A percentile compares a stretch with the other conserved stretches of the same genome.
phyloP scores from a whole-genome alignment of 2,888 invertebrate species.

The Dynastes maya region DNA sequence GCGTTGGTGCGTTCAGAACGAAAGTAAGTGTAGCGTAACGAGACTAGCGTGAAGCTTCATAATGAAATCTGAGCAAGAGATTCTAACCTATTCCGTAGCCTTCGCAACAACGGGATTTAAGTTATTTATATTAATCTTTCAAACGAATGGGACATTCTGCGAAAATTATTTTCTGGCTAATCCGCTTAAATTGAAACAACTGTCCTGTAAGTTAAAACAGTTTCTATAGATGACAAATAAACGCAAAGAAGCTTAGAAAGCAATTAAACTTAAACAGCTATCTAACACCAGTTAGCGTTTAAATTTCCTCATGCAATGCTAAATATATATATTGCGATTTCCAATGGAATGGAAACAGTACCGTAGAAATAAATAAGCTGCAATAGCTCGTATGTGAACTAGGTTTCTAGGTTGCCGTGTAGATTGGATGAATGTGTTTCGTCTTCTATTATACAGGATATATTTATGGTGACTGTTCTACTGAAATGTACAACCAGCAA shows the following conservation, averaged over 20 bases:
- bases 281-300: conserved; percentile 1
- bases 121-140: conserved; percentile 29
- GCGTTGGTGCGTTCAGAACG: too few relatives aligned
- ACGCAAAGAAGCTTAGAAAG: conserved; percentile 14
- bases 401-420: conserved; percentile 26
- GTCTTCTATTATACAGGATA: conserved; percentile 42
- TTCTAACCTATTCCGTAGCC: conserved; percentile 18
- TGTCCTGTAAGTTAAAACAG: background rate
- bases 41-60: too few relatives aligned
- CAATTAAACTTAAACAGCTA: conserved; percentile 27
- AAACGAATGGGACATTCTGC: conserved; percentile 23
- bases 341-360: conserved; percentile 31
- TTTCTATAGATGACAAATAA: background rate
- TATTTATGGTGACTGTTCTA: conserved; percentile 46
- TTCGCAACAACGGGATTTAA: background rate
- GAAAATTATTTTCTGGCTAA: conserved; percentile 15
- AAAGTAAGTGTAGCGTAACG: background rate
- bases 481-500: conserved; percentile 48
- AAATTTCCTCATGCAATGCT: conserved; percentile 16
- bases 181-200: conserved; percentile 18
- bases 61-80: background rate
- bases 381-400: conserved; percentile 33
- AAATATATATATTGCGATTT: conserved; percentile 27
- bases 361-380: conserved; percentile 46
- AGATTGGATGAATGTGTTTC: conserved; percentile 48